Evolutionary conservation across 2,113 vertebrate genomes (phyloP).

Genomic region (Sturnus vulgaris): DNA sequence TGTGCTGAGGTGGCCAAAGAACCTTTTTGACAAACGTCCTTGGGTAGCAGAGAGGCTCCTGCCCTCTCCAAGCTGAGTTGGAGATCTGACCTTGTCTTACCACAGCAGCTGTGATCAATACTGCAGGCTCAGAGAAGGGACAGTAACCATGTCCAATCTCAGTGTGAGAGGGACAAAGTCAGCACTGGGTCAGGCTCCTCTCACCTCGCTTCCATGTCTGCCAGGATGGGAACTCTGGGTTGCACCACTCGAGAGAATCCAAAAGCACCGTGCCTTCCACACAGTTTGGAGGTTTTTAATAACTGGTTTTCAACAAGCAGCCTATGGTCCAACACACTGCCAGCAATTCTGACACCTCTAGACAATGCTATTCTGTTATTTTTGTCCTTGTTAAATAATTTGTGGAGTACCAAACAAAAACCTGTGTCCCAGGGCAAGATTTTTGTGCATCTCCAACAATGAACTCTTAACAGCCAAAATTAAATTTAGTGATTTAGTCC

Average conservation of each 20-base stretch:
- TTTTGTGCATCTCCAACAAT: not conserved
- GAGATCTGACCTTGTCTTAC: not conserved
- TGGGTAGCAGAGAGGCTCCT: not conserved
- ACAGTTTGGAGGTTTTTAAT: not conserved
- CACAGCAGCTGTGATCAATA: not conserved
- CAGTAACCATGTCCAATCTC: not conserved
- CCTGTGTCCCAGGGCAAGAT: not conserved
- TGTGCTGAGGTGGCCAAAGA: not conserved
- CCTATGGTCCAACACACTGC: not conserved
- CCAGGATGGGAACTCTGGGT: not conserved
- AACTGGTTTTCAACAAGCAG: not conserved
- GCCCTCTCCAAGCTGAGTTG: not conserved
- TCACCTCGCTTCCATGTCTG: not conserved
- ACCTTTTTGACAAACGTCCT: not conserved
- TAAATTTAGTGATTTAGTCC: not conserved
- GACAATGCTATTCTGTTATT: not conserved
- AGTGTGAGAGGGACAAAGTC: not conserved
- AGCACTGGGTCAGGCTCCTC: not conserved
- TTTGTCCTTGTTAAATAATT: constrained; percentile 8
- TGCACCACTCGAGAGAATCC: not conserved
- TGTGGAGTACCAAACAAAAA: not conserved
- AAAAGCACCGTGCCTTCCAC: not conserved
- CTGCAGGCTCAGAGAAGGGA: not conserved
- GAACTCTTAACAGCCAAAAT: constrained; percentile 6
- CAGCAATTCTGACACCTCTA: not conserved